A percentile compares a stretch with the other conserved stretches of the same genome.
Conservation (phyloP, 2,888 invertebrate genomes). For the Stenodema calcarata region DNA sequence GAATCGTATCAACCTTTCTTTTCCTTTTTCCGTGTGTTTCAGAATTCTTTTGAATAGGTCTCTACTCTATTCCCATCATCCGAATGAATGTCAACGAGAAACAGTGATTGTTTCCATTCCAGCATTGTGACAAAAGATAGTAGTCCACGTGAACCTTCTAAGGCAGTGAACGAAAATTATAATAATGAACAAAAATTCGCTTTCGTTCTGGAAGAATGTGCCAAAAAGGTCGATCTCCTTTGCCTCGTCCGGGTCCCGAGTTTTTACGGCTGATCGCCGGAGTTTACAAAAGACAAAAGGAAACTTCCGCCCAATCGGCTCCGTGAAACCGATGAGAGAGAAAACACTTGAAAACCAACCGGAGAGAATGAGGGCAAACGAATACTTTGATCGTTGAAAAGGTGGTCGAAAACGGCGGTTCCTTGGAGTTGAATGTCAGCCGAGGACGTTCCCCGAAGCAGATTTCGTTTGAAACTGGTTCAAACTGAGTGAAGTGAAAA, state of each 20-base stretch:
- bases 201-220: neutral
- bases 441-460: neutral
- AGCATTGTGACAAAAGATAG: no score
- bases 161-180: no score
- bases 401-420: neutral
- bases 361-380: neutral
- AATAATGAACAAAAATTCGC: no score
- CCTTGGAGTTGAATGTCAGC: neutral
- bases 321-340: neutral
- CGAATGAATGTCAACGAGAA: no score
- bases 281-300: neutral
- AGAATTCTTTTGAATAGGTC: no score
- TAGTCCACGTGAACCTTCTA: no score
- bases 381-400: neutral
- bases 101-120: no score
- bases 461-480: neutral
- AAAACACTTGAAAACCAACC: neutral
- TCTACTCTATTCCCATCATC: no score
- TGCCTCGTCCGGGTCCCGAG: neutral
- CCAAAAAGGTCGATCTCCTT: neutral
- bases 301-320: neutral
- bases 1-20: no score
- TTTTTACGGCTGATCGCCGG: neutral
- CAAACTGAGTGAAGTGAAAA: no score
- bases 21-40: no score